These are phyloP conservation scores for Andrena haemorrhoa DNA, from an alignment of 2,888 invertebrate genomes.

Conservation along the genomic window DNA sequence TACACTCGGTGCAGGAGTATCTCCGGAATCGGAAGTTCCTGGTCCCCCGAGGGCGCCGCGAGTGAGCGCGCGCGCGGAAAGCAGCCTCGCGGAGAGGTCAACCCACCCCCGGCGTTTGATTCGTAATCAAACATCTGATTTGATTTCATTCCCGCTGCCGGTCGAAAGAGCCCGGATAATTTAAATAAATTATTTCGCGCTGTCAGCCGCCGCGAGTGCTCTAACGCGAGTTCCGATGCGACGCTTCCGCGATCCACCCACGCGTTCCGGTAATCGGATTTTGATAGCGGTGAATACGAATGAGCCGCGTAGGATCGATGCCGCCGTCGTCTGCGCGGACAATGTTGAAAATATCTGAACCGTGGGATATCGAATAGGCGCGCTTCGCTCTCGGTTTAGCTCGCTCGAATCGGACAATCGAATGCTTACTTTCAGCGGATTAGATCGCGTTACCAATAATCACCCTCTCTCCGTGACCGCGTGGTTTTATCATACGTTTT, in stretches of 20 bases:
- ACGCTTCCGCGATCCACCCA: not conserved
- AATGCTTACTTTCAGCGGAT: not conserved
- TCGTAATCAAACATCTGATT: constrained; percentile 15
- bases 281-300: constrained; percentile 16
- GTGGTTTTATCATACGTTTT: too few relatives aligned
- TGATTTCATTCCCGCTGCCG: not conserved
- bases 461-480: too few relatives aligned
- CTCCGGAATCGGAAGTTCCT: constrained; percentile 65
- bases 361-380: not conserved
- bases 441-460: not conserved
- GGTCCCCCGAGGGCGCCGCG: constrained; percentile 26
- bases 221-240: not conserved
- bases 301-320: constrained; percentile 6
- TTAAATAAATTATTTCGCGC: not conserved
- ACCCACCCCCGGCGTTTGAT: not conserved
- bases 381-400: not conserved
- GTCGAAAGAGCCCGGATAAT: not conserved
- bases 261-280: constrained; percentile 23
- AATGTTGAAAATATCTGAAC: constrained; percentile 21
- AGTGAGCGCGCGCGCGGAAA: constrained; percentile 47
- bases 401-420: not conserved
- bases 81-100: constrained; percentile 28
- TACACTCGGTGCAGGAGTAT: constrained; percentile 44
- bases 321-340: not conserved
- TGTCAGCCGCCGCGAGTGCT: not conserved